Conservation (phyloP, 2,113 vertebrate species). For the Eclectus roratus region DNA sequence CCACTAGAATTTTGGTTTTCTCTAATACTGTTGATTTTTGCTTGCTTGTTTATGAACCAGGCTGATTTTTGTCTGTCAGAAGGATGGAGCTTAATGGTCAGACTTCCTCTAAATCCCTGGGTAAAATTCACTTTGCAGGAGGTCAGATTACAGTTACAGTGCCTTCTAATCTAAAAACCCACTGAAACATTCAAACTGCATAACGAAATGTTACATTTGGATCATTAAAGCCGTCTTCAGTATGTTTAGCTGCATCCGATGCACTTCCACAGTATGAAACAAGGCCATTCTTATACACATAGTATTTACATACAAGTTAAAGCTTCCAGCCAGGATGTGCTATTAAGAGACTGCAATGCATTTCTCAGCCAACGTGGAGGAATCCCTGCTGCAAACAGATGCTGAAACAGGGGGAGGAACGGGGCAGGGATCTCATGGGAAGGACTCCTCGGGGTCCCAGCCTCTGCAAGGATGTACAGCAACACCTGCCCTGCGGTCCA, state of each 20-base stretch:
- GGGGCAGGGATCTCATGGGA: neutral
- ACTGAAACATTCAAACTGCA: neutral
- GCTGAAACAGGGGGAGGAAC: neutral
- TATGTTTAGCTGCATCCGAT: neutral
- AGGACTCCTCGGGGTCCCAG: neutral
- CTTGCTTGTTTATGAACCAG: neutral
- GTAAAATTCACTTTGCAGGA: neutral
- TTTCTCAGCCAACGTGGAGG: neutral
- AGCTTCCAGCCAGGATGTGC: conserved; percentile 17
- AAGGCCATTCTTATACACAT: neutral
- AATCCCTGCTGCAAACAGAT: neutral
- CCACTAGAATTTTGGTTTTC: neutral
- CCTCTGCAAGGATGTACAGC: neutral
- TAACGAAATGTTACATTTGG: neutral
- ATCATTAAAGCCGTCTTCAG: neutral
- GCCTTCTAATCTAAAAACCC: neutral
- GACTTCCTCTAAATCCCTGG: neutral
- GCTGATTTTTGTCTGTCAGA: neutral
- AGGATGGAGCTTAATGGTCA: neutral
- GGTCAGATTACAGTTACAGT: neutral
- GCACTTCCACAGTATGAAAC: neutral
- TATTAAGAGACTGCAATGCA: neutral
- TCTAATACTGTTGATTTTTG: neutral
- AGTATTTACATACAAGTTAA: neutral
- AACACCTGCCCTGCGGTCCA: neutral